Evolutionary conservation across 2,113 vertebrate species (phyloP).

Genomic region (human (Homo sapiens)): GRCh38 chr2:62661001-62661500

Average conservation of each 20-base stretch:
- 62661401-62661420: not conserved
- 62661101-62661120: constrained; percentile 3
- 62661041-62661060: constrained; percentile 7
- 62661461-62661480: not conserved
- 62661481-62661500: constrained; percentile 3
- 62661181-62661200: not conserved
- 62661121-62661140: constrained; percentile 12
- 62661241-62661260: not conserved
- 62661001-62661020: not conserved
- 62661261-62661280: not conserved
- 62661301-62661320: constrained; percentile 15
- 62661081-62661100: not conserved
- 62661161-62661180: not conserved
- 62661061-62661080: not conserved
- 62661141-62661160: not conserved
- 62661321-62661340: not conserved
- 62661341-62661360: not conserved
- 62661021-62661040: constrained; percentile 38
- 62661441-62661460: not conserved
- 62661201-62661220: not conserved
- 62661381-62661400: not conserved
- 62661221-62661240: not conserved
- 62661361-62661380: not conserved
- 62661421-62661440: not conserved
- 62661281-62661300: not conserved